Evolutionary conservation across 1,140 invertebrate genomes (phyloP), one percentile per base, ranked within the genome.

Genomic region (Scylla paramamosain): DNA sequence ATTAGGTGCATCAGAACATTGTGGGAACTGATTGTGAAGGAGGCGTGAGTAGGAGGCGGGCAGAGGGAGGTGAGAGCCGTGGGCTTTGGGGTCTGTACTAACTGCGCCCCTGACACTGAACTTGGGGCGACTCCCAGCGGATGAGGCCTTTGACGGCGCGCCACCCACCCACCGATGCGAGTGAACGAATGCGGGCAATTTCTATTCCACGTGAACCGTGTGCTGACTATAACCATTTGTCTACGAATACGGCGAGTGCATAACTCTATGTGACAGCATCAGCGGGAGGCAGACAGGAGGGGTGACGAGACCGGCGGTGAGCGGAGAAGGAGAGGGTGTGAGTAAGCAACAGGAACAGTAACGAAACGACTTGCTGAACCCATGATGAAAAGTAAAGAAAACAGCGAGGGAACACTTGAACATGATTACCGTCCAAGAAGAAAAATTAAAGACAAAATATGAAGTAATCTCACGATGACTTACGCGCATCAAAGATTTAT

Each of bases 141-240:
- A 77, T 77, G 67, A 77, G 67, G 67, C 67, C 20, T 20, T n/a
- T n/a, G 67, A 77, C 67, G 67, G 12, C 67, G 67, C 25, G 67
- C 67, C 67, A n/a, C 67, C 67, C 67, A n/a, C 25, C 67, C 67
- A 20, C 67, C 67, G 67, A 77, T 77, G 67, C 67, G n/a, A 77
- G 67, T 77, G 67, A 77, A 77, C 67, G 67, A 77, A 77, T 77
- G 25, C 67, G 67, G 67, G 67, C 67, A 77, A 77, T 77, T 77
- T 77, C 67, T 77, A 77, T 77, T 77, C 67, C 67, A 77, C 67
- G 67, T 77, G 67, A 77, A 77, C 67, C 67, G 67, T 77, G 67
- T 77, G 67, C 67, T 77, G 67, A 77, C 67, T 77, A 77, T 77
- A 77, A 77, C 67, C 67, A 77, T 77, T 77, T 77, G 67, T 77